Evolutionary conservation across 2,113 vertebrate genomes (phyloP).

Genomic region (Solea solea): DNA sequence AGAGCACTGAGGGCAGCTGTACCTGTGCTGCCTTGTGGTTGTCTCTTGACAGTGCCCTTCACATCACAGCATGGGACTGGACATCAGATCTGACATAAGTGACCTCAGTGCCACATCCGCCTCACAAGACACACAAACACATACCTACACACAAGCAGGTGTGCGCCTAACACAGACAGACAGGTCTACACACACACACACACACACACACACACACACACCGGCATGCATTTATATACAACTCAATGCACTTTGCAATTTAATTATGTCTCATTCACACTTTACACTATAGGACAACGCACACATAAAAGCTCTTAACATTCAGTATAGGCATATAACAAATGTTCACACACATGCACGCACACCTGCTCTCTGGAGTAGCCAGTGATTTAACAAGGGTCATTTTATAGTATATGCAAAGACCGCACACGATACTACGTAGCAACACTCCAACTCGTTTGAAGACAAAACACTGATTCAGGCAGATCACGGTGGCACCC

Average conservation of each 20-base stretch:
- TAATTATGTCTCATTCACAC: neutral
- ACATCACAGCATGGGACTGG: conserved; percentile 81
- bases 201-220: neutral
- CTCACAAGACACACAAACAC: conserved; percentile 66
- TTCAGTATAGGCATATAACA: too few relatives aligned
- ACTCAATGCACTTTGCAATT: neutral
- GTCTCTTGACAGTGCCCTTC: conserved; percentile 87
- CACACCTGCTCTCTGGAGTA: neutral
- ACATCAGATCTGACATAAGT: conserved; percentile 88
- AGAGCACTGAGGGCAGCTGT: conserved; percentile 79
- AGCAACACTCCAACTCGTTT: neutral
- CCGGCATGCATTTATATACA: neutral
- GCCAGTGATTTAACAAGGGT: neutral
- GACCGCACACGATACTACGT: neutral
- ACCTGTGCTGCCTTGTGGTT: conserved; percentile 83
- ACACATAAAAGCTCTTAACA: too few relatives aligned
- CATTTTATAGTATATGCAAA: neutral
- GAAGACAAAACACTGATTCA: conserved; percentile 4
- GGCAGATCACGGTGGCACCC: neutral
- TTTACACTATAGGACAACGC: neutral
- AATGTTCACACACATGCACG: too few relatives aligned
- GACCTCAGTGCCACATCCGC: conserved; percentile 76
- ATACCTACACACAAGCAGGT: conserved; percentile 50
- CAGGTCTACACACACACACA: neutral
- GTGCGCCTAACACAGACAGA: conserved; percentile 14